Percentiles rank a stretch among this genome's conserved stretches.
These are phyloP conservation scores for Gryllus bimaculatus DNA, from an alignment of 1,140 invertebrate species.

Conservation along the genomic window DNA sequence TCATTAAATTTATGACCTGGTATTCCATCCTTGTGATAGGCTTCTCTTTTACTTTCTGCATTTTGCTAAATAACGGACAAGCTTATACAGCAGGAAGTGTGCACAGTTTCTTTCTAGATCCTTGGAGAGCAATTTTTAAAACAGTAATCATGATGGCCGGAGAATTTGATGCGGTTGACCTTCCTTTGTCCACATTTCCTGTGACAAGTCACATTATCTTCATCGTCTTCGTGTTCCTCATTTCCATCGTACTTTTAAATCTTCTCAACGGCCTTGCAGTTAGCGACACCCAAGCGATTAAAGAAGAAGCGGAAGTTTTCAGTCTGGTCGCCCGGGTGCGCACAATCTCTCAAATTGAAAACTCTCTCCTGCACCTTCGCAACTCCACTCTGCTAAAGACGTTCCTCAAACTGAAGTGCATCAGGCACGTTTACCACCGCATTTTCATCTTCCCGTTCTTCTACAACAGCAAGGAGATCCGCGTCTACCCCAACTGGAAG, in stretches of 20 bases:
- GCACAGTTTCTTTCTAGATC: constrained; percentile 41
- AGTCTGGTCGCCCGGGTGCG: constrained; percentile 29
- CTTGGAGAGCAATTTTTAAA: constrained; percentile 59
- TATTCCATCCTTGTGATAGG: constrained; percentile 70
- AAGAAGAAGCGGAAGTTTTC: constrained; percentile 63
- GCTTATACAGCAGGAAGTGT: constrained; percentile 20
- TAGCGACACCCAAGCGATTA: constrained; percentile 64
- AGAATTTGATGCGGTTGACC: constrained; percentile 64
- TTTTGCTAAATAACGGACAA: constrained; percentile 55
- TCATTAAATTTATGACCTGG: constrained; percentile 64
- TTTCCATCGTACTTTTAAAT: constrained; percentile 70
- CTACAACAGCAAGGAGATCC: background rate
- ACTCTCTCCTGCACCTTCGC: background rate
- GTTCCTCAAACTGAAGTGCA: background rate
- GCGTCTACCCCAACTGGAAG: background rate
- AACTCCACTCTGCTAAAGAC: background rate
- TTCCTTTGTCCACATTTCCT: constrained; percentile 57
- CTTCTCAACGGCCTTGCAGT: constrained; percentile 71
- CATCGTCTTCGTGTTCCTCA: constrained; percentile 65
- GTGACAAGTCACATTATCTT: constrained; percentile 61
- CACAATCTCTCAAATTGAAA: background rate
- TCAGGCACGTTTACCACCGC: background rate
- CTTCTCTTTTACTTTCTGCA: constrained; percentile 69
- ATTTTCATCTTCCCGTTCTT: background rate
- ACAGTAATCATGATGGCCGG: constrained; percentile 76